Conservation (phyloP, 2,113 vertebrate species). For the Amphiprion percula region DNA sequence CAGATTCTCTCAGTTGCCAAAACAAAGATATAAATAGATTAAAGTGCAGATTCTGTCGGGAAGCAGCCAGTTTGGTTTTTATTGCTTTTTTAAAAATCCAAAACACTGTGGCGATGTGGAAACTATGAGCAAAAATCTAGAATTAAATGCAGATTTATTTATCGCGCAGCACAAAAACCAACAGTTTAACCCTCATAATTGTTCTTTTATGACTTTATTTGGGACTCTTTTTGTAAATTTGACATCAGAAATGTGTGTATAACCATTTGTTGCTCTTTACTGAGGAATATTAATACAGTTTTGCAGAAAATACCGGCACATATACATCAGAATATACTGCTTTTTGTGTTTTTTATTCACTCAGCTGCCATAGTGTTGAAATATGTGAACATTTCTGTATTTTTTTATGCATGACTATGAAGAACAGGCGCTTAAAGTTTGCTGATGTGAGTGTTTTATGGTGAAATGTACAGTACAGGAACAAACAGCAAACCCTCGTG, state of each 20-base stretch:
- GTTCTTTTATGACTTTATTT: neutral
- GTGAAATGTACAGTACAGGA: slow-evolving; percentile 38
- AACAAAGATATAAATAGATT: slow-evolving; percentile 71
- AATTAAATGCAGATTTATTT: no score
- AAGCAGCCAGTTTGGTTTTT: slow-evolving; percentile 15
- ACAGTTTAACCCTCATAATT: neutral
- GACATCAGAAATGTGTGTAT: neutral
- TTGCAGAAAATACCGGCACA: neutral
- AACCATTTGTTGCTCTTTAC: neutral
- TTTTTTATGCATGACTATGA: neutral
- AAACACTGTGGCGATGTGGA: slow-evolving; percentile 4
- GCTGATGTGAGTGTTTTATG: slow-evolving; percentile 19
- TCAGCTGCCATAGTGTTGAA: slow-evolving; percentile 29
- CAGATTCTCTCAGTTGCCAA: slow-evolving; percentile 71
- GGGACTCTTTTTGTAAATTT: neutral
- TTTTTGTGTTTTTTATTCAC: neutral
- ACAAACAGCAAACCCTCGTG: slow-evolving; percentile 26
- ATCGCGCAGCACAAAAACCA: neutral
- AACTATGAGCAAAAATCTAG: neutral
- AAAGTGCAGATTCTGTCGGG: slow-evolving; percentile 72
- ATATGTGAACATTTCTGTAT: neutral
- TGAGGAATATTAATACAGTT: neutral
- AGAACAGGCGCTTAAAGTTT: neutral
- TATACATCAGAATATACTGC: neutral
- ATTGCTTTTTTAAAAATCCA: slow-evolving; percentile 22